A percentile compares a stretch with the other conserved stretches of the same genome.
These are phyloP conservation scores for Invenusta paracnida DNA, from an alignment of 2,888 invertebrate genomes.

Conservation along the genomic window DNA sequence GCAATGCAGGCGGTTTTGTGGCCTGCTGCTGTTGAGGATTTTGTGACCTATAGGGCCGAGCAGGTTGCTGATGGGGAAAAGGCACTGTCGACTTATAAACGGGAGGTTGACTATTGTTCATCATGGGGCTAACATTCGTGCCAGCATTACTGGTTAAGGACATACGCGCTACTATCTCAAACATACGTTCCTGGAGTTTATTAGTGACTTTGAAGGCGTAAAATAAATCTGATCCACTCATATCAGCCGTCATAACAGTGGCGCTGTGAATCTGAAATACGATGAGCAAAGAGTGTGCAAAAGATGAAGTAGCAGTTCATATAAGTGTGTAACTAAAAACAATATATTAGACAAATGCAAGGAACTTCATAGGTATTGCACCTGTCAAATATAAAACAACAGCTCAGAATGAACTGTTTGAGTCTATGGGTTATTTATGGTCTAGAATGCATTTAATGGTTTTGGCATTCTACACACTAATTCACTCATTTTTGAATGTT, in stretches of 20 bases:
- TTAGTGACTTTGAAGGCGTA: neutral
- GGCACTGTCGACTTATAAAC: neutral
- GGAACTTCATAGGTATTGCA: too few relatives aligned
- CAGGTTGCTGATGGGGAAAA: neutral
- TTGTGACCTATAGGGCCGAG: too few relatives aligned
- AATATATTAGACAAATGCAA: too few relatives aligned
- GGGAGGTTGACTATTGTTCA: neutral
- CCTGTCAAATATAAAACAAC: too few relatives aligned
- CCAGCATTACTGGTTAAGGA: neutral
- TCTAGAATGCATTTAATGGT: too few relatives aligned
- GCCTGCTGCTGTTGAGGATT: neutral
- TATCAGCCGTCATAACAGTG: neutral
- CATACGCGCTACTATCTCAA: constrained; percentile 2
- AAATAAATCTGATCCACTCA: constrained; percentile 9
- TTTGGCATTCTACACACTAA: too few relatives aligned
- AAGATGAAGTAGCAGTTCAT: too few relatives aligned
- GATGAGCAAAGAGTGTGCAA: too few relatives aligned
- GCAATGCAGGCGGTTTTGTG: neutral
- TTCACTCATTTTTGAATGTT: too few relatives aligned
- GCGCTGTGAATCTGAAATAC: constrained; percentile 19
- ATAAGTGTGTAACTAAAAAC: too few relatives aligned
- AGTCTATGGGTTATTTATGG: too few relatives aligned
- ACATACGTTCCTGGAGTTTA: constrained; percentile 15
- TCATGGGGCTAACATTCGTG: neutral
- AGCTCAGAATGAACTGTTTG: too few relatives aligned